A percentile compares a stretch with the other conserved stretches of the same genome.
Evolutionary conservation across 2,797 vertebrate species (phyloP).

Genomic region (Picus viridis): DNA sequence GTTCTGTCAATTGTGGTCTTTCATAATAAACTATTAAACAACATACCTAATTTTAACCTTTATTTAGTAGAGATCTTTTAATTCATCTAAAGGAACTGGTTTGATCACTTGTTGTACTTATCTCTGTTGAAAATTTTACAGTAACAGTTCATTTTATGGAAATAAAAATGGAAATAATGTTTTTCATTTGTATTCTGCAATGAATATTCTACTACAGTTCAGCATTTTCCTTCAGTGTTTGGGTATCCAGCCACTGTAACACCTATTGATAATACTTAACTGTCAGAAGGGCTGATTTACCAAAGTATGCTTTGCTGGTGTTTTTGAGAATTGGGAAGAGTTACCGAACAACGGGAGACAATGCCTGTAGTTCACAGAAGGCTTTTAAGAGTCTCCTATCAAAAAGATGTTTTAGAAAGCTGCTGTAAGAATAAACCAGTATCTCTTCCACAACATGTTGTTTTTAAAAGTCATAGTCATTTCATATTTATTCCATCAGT

Average conservation of each 20-base stretch:
- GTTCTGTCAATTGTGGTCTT: not conserved
- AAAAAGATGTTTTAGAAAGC: not conserved
- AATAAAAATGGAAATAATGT: not conserved
- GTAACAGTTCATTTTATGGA: not conserved
- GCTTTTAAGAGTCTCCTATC: not conserved
- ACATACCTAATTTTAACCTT: not conserved
- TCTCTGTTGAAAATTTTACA: not conserved
- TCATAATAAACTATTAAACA: not conserved
- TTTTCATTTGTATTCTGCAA: not conserved
- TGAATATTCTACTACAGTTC: not conserved
- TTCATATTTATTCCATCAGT: not conserved
- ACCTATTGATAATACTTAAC: not conserved
- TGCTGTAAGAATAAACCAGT: not conserved
- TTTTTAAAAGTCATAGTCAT: not conserved
- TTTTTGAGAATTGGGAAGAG: not conserved
- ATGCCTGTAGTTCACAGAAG: not conserved
- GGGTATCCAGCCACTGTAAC: not conserved
- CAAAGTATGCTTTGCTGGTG: not conserved
- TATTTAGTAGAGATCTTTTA: not conserved
- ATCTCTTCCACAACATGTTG: not conserved
- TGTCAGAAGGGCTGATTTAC: not conserved
- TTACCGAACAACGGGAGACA: not conserved
- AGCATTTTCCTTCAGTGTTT: not conserved
- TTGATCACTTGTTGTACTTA: not conserved
- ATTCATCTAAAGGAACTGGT: not conserved